Evolutionary conservation across 2,888 invertebrate genomes (phyloP), one percentile per base, ranked within the genome.

Genomic region (Orthosia gracilis): DNA sequence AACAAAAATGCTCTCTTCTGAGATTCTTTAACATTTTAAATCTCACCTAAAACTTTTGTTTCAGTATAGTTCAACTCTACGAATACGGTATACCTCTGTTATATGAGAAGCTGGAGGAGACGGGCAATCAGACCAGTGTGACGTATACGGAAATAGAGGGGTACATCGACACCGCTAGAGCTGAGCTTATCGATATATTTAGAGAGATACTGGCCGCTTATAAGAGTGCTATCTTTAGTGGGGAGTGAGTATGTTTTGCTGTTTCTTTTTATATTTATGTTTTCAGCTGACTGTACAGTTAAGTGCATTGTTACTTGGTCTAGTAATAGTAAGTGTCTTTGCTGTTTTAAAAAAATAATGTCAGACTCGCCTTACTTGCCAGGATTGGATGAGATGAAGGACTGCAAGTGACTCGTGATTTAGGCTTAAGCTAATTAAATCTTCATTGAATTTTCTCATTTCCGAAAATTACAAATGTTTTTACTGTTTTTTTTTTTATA

Each of bases 51-150:
- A 61, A 23, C 13, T 80, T 70, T 80, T 80, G 84, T 94, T 95
- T 76, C 95, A 98, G 98, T 92, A 96, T 99, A 92, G 97, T 98
- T 80, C 97, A 97, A 80, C 97, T 98, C 81, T 99, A 99, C 93
- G 98, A 98, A 84, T 97, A 97, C 85, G 97, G 98, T 9, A 97
- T 98, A 83, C 97, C 98, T 18, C 96, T 97, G 84, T 90, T 99
- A 75, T 98, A 98, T 90, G 97, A 97, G 88, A 97, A 97, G 79
- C 91, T 98, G 40, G 95, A 96, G 65, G 92, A 94, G 69, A 85
- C 96, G 4, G 95, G 94, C 0, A 95, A 96, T n/a, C 92, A 92
- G 62, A 92, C 91, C 2, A 92, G 94, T 61, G 87, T 90, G 2
- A 85, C 88, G 54, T 94, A 90, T 50, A 88, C 92, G 0, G 95